phyloP scores from a whole-genome alignment of 1,140 invertebrate species.

The Matsumurasca onukii region DNA sequence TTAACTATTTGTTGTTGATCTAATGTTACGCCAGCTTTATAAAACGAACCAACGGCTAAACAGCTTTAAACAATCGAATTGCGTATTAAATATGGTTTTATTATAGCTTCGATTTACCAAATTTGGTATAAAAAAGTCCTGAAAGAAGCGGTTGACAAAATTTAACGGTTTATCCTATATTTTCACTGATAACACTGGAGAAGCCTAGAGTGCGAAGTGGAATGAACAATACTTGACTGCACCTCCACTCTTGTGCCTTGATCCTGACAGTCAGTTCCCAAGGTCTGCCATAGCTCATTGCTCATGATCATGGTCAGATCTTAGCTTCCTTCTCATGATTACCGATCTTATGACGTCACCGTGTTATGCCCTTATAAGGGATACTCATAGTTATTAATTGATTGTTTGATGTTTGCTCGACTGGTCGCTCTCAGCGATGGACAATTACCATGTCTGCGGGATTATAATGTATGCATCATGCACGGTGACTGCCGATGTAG shows the following conservation, averaged over 20 bases:
- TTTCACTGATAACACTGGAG: no score
- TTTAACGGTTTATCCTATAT: no score
- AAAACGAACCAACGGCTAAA: no score
- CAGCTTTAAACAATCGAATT: no score
- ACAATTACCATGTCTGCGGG: not conserved
- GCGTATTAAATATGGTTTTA: no score
- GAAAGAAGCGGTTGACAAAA: no score
- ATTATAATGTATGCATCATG: conserved; percentile 9
- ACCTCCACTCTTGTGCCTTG: not conserved
- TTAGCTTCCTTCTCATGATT: not conserved
- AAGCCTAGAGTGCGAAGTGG: no score
- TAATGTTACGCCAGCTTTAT: no score
- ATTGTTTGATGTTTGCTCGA: conserved; percentile 23
- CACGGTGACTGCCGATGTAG: not conserved
- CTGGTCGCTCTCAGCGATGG: not conserved
- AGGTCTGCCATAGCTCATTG: not conserved
- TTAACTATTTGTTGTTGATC: no score
- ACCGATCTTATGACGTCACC: not conserved
- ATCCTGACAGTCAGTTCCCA: not conserved
- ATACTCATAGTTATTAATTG: conserved; percentile 9
- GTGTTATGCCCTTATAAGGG: conserved; percentile 10
- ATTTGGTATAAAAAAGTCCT: no score
- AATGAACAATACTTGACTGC: no score
- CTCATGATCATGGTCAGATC: not conserved
- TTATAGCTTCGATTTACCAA: no score